Base-by-base conservation (phyloP, 2,797 vertebrate genomes). In the Acomys russatus region DNA sequence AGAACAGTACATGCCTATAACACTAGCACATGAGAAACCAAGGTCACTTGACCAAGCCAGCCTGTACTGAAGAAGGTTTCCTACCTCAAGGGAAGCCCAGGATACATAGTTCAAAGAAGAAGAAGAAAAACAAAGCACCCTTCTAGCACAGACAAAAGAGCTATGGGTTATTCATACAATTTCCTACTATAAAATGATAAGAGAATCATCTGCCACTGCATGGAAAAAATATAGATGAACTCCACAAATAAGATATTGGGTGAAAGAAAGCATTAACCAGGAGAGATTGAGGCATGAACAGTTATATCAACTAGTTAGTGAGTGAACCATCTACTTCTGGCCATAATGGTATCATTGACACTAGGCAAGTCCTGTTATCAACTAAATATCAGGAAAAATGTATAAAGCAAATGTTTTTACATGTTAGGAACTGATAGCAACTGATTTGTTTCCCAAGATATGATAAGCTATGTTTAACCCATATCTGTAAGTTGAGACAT, bases 211-310 rank as follows among this genome's bases (percentile, higher is more conserved):
- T 82, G 88, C 68, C 17, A 83, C 20, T 9, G 49, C 4, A 76
- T 28, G 30, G 3, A 44, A 70, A 91, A 93, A 93, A 78, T 90
- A 94, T 30, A 51, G 35, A 76, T 30, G 23, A 74, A 93, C 28
- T 25, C 66, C 35, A 90, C 23, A 93, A 88, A 61, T 23, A 76
- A 88, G 74, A 71, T 63, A 89, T 4, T 49, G 1, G 73, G 3
- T 77, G 14, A 93, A 76, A 93, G 49, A 59, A 84, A 12, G 9
- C n/a, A 68, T 90, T 14, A 23, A 64, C 59, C 25, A 61, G 6
- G 3, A 68, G 2, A 64, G 17, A 12, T 17, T 92, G 30, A 12
- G 70, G 3, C 56, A 35, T 79, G 51, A 87, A 18, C 33, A 35
- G 3, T 35, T 73, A 25, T 51, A 15, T 86, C 7, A 93, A 66